Base-by-base conservation (phyloP, 2,113 vertebrate species). In the Apteryx owenii region DNA sequence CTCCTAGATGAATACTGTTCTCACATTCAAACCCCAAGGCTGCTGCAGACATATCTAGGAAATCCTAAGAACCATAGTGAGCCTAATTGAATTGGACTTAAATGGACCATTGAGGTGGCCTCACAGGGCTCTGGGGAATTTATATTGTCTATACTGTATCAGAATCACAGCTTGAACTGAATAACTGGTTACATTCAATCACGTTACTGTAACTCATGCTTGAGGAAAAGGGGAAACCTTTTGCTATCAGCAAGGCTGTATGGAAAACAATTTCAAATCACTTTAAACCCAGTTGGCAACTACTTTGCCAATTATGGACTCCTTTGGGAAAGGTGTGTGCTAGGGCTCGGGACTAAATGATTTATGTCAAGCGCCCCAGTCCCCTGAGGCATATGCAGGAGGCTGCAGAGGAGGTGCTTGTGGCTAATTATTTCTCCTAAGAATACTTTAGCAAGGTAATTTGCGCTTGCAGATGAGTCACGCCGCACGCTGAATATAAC, bases 71-170 rank as follows among this genome's bases (percentile, higher is more conserved):
- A 98, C 98, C 98, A 96, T 97, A 97, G 98, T 98, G 98, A 98
- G 98, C 97, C 98, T 98, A 98, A 98, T 98, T 98, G 98, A 98
- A 98, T 98, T 98, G 98, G 98, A 98, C 98, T 98, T 98, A 98
- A 98, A 98, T 98, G 98, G 98, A 98, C 98, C 98, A 97, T 98
- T 98, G 98, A 98, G 98, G 98, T 98, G 98, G 98, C 98, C 98
- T 98, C 96, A 89, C 97, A 26, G 97, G 97, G 96, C 98, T 98
- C 98, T 65, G 71, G 98, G 98, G 98, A 98, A 98, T 98, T 98
- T 98, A 94, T 98, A 98, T 98, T 98, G 98, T 98, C 98, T 98
- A 98, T 98, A 98, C 97, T 51, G 97, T 98, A 98, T 98, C 98
- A 98, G 98, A 98, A 98, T 98, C 98, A 98, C 98, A 98, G 98